Conservation (phyloP, 1,140 invertebrate genomes). For the Dendrolimus punctatus region DNA sequence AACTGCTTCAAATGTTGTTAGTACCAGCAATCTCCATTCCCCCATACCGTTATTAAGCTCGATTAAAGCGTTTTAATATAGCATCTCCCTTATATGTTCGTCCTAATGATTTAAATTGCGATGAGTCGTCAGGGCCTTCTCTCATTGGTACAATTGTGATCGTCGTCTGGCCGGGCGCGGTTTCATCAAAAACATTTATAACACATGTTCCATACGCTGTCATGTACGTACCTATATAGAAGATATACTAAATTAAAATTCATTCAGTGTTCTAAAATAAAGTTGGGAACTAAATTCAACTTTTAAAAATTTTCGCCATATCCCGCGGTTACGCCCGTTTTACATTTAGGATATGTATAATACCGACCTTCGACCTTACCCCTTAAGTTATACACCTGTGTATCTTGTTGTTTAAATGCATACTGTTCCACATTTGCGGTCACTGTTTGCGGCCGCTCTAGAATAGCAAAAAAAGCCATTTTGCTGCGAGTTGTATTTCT, state of each 20-base stretch:
- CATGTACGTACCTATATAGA: background rate
- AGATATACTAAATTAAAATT: background rate
- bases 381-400: too few relatives aligned
- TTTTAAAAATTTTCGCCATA: too few relatives aligned
- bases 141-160: constrained; percentile 55
- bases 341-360: too few relatives aligned
- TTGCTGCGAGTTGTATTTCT: too few relatives aligned
- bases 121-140: constrained; percentile 42
- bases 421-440: too few relatives aligned
- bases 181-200: constrained; percentile 53
- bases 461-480: too few relatives aligned
- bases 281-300: too few relatives aligned
- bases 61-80: background rate
- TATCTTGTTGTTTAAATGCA: too few relatives aligned
- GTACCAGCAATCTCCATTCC: background rate
- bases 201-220: constrained; percentile 5
- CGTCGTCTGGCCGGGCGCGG: constrained; percentile 43
- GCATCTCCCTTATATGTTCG: background rate
- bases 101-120: constrained; percentile 52
- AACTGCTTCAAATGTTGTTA: background rate
- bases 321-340: too few relatives aligned
- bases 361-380: too few relatives aligned
- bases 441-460: too few relatives aligned
- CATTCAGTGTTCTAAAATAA: too few relatives aligned
- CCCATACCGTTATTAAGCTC: background rate